Base-by-base conservation (phyloP, 2,888 invertebrate genomes). In the Cheilosia grossa region DNA sequence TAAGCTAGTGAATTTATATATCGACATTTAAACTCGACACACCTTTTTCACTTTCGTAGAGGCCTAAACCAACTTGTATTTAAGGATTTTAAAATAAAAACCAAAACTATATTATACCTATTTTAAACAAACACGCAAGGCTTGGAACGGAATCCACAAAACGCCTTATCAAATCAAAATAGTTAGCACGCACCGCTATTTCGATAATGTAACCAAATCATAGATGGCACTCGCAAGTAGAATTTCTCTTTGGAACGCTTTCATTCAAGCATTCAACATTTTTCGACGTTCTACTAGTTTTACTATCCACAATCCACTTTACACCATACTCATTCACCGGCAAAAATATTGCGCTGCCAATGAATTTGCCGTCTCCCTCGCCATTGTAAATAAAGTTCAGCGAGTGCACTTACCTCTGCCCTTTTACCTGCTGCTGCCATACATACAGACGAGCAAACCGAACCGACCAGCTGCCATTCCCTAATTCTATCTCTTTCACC, bases 401-500 rank as follows among this genome's bases (percentile, higher is more conserved):
- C 19, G 30, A 44, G 66, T 82, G 61, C 64, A 72, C 63, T 70
- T 69, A 70, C 30, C 27, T 63, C 42, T 67, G 56, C 58, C 63
- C 59, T 66, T 54, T 40, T 66, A 74, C 74, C 74, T 74, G 74
- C 72, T 27, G 47, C 37, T 37, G 54, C 24, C n/a, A 7, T 6
- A 40, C 9, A 30, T 30, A 40, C 40, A 42, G 30, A 27, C 21
- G 40, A 47, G 17, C 47, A 9, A 47, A 40, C 21, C 51, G 27
- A 51, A 58, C 42, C 40, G n/a, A 61, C 67, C 66, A 73, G 70
- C 58, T 77, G 53, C 44, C 51, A 49, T 44, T 80, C 61, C 73
- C 54, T 54, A 10, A 40, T 54, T 63, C 67, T 51, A 49, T 82
- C 82, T 82, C 78, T 78, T 24, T 82, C 78, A 44, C 61, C 72